Conservation (phyloP, 2,888 invertebrate genomes). For the Bhutanitis thaidina region DNA sequence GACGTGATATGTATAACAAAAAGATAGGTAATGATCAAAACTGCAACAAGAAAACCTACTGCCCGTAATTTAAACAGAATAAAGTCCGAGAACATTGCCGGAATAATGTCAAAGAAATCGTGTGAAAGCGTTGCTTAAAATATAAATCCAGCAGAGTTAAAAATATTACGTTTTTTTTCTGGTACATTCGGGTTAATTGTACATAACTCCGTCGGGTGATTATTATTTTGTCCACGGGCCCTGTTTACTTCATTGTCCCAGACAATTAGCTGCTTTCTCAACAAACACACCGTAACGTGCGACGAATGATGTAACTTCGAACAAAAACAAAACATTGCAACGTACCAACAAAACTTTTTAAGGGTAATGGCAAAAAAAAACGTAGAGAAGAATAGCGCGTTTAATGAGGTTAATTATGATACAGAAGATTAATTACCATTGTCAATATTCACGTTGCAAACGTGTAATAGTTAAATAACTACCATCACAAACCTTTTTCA, state of each 20-base stretch:
- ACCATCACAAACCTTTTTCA: neutral
- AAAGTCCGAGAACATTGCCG: slow-evolving; percentile 11
- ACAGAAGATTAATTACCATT: slow-evolving; percentile 57
- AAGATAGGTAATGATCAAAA: slow-evolving; percentile 9
- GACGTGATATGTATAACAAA: no score
- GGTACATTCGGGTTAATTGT: slow-evolving; percentile 22
- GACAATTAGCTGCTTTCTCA: slow-evolving; percentile 51
- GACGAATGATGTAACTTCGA: slow-evolving; percentile 48
- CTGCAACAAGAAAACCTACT: neutral
- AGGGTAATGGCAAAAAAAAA: slow-evolving; percentile 2
- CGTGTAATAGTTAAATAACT: slow-evolving; percentile 36
- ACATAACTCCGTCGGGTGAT: neutral
- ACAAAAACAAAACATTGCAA: slow-evolving; percentile 23
- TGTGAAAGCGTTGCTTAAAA: slow-evolving; percentile 46
- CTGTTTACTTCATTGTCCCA: slow-evolving; percentile 21
- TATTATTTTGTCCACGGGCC: slow-evolving; percentile 15
- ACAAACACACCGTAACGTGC: slow-evolving; percentile 45
- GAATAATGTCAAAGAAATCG: slow-evolving; percentile 41
- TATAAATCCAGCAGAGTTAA: slow-evolving; percentile 31
- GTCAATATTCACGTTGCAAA: slow-evolving; percentile 59
- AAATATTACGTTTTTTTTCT: slow-evolving; percentile 21
- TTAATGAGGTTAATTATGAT: slow-evolving; percentile 53
- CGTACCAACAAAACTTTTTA: neutral
- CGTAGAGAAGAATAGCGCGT: slow-evolving; percentile 38
- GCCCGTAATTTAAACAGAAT: neutral